Base-by-base conservation (phyloP, 2,797 vertebrate genomes). In the Melanotaenia maccullochi region DNA sequence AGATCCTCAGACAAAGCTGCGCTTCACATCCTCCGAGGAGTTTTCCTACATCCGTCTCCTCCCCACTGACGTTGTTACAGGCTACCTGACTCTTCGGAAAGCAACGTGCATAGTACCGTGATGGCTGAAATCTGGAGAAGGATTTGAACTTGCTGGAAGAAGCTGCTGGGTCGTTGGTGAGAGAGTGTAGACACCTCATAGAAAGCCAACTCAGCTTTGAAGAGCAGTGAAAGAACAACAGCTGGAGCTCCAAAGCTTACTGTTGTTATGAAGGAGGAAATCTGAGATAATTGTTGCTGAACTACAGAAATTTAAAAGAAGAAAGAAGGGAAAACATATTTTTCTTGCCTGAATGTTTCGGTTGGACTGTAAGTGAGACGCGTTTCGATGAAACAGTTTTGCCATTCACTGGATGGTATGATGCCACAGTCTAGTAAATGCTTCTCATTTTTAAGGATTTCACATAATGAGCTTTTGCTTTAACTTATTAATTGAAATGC, bases 31-130 rank as follows among this genome's bases (percentile, higher is more conserved):
- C 11, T 94, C 93, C 0, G 97, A 99, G 76, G 98, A 99, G 91
- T 99, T 99, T 86, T 95, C 96, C 66, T 99, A 99, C 75, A 96
- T 99, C 69, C 95, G 97, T 64, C 97, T 97, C 87, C 95, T 99
- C 65, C 98, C 98, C 13, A 96, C 97, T 0, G 98, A 99, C 47
- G 96, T 98, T 3, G 93, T 99, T 64, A 95, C 96, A 0, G 98
- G 98, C 77, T 99, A 99, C 90, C 93, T 99, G 82, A 92, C 97
- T 13, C 91, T 99, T 38, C 94, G 98, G 57, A 99, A 99, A 90
- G 98, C 97, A 74, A 95, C 96, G 0, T 97, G 96, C 85, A 95
- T 98, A 2, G 97, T 99, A 60, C 96, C 98, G 25, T 99, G 90
- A 97, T 8, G 20, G 42, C 38, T 56, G 51, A 77, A 81, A 70